Base-by-base conservation (phyloP, 2,888 invertebrate genomes). In the Seladonia tumulorum region DNA sequence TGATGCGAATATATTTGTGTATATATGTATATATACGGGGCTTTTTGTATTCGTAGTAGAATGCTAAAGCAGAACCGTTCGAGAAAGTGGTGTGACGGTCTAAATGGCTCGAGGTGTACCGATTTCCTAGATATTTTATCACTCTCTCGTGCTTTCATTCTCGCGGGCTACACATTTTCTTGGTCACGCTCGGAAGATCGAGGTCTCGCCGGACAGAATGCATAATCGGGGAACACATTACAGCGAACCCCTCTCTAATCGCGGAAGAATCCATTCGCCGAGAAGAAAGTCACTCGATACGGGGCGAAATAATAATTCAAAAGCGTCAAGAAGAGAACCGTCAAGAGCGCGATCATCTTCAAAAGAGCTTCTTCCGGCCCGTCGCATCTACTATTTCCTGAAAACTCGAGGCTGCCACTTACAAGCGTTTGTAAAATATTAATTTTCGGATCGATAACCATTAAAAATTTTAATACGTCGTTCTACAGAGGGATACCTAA, bases 91-190 rank as follows among this genome's bases (percentile, higher is more conserved):
- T 35, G 35, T 66, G 29, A 66, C 35, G 66, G 66, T 66, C 14
- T 75, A 71, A 71, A 83, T 79, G 60, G 60, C 74, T 75, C 63
- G 63, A 71, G 76, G 72, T 76, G 49, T 49, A 66, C 66, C 66
- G 66, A 66, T 66, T 66, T 66, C 35, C 35, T 66, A 66, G 66
- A 66, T 66, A 66, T 66, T 66, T 66, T 8, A 66, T 66, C 66
- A 66, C 66, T 66, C 66, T 66, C 66, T 35, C 66, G 35, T 35
- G 66, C 66, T 66, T 66, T 66, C 66, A 5, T 29, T 66, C 66
- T 66, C 66, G 66, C 66, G 35, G 18, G 18, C 35, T 29, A 29
- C 66, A 35, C 68, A 68, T 68, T 68, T 68, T 42, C 68, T 39
- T 68, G 39, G 68, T 68, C 68, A 68, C 68, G 68, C 35, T 68